Evolutionary conservation across 2,888 invertebrate species (phyloP).

Genomic region (Phortica okadai): DNA sequence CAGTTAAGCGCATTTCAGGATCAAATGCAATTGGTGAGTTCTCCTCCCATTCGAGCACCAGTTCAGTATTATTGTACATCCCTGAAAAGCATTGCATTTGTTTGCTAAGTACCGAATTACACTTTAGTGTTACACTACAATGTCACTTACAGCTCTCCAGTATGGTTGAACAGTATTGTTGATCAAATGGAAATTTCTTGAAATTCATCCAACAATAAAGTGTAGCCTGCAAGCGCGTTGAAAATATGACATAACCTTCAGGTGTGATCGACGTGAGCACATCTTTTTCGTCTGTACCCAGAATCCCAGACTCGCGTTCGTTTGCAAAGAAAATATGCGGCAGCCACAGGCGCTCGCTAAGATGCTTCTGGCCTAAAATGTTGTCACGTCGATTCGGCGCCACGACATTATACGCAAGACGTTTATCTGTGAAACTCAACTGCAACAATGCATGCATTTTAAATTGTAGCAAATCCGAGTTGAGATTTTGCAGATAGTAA

Average conservation of each 20-base stretch:
- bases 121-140: background rate
- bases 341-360: slow-evolving; percentile 71
- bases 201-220: slow-evolving; percentile 73
- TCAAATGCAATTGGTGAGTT: slow-evolving; percentile 69
- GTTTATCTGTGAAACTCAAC: slow-evolving; percentile 65
- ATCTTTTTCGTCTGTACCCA: slow-evolving; percentile 73
- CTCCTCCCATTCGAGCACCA: slow-evolving; percentile 65
- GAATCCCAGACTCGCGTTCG: slow-evolving; percentile 68
- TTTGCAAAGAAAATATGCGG: slow-evolving; percentile 73
- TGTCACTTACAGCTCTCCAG: slow-evolving; percentile 69
- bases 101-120: background rate
- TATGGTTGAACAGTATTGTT: slow-evolving; percentile 67
- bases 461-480: slow-evolving; percentile 71
- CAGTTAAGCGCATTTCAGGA: slow-evolving; percentile 71
- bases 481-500: slow-evolving; percentile 70
- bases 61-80: slow-evolving; percentile 72
- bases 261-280: slow-evolving; percentile 70
- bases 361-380: slow-evolving; percentile 70
- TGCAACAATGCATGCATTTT: slow-evolving; percentile 68
- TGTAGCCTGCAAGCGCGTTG: slow-evolving; percentile 67
- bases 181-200: slow-evolving; percentile 72
- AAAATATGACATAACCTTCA: slow-evolving; percentile 69
- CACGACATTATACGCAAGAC: slow-evolving; percentile 62
- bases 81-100: slow-evolving; percentile 49
- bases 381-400: slow-evolving; percentile 63